Evolutionary conservation across 2,113 vertebrate species (phyloP), one percentile per base, ranked within the genome.

Genomic region (Gorsachius goisagi): DNA sequence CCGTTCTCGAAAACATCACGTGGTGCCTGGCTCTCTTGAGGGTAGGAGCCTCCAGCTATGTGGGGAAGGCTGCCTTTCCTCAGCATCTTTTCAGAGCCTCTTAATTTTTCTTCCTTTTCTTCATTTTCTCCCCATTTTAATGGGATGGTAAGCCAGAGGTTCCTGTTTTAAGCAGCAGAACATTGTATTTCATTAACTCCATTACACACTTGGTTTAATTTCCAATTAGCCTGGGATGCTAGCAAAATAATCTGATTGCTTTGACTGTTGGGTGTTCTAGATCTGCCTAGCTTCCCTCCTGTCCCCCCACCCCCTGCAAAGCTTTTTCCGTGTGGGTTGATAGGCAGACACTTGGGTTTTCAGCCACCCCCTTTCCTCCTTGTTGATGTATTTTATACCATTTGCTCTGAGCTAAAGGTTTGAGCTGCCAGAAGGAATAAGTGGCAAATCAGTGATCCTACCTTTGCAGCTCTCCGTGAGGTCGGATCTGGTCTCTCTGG

Each of bases 161-260:
- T 95, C 83, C 92, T 88, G 13, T 80, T 91, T 91, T 81, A 95
- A 96, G 91, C 60, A 87, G 82, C 86, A 95, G 94, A 93, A 80
- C 35, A 4, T 69, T 96, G 95, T 94, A 93, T 95, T 96, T 97
- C 88, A 93, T 98, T 97, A 97, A 84, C 77, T 96, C 41, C 69
- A 69, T 97, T 97, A 95, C 92, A 96, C 88, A 95, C 92, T 97
- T 94, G 88, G 96, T 97, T 98, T 98, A 84, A 97, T 98, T 98
- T 97, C 92, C 91, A 97, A 73, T 97, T 97, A 96, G 95, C 91
- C 24, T 95, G 56, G 88, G 75, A 92, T 96, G 92, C 81, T 86
- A 66, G 91, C 74, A 81, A 56, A 96, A 91, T 73, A 92, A 96
- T 97, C 96, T 69, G 69, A 88, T 96, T 95, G 85, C 88, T 97